A percentile compares a stretch with the other conserved stretches of the same genome.
Evolutionary conservation across 2,113 vertebrate species (phyloP).

Genomic region (Zosterops japonicus): DNA sequence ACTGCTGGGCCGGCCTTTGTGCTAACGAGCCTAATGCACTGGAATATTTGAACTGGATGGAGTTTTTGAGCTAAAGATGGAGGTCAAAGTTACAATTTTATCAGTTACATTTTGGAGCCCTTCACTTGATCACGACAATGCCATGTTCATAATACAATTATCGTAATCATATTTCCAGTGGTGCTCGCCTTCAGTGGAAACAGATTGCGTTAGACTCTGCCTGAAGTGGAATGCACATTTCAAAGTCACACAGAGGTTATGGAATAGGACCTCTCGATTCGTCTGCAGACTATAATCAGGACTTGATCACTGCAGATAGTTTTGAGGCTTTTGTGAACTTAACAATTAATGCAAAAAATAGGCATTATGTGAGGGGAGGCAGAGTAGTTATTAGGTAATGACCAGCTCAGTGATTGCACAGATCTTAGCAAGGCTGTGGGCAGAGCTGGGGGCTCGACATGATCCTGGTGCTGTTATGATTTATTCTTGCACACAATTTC

Average conservation of each 20-base stretch:
- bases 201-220: constrained; percentile 47
- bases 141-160: constrained; percentile 53
- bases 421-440: not conserved
- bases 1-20: not conserved
- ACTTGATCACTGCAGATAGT: not conserved
- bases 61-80: constrained; percentile 54
- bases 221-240: constrained; percentile 28
- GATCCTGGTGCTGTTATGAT: not conserved
- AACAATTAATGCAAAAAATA: not conserved
- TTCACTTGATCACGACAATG: constrained; percentile 59
- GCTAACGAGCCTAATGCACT: constrained; percentile 51
- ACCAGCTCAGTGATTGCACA: not conserved
- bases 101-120: constrained; percentile 67
- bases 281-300: not conserved
- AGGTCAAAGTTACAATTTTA: constrained; percentile 70
- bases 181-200: constrained; percentile 69
- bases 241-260: constrained; percentile 64
- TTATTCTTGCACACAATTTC: not conserved
- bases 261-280: constrained; percentile 8
- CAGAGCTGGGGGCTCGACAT: not conserved
- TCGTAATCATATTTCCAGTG: constrained; percentile 56
- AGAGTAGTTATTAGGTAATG: not conserved
- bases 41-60: constrained; percentile 50
- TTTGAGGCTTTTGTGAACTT: not conserved
- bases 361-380: not conserved